Evolutionary conservation across 2,113 vertebrate genomes (phyloP), one percentile per base, ranked within the genome.

Genomic region (Odontesthes bonariensis): DNA sequence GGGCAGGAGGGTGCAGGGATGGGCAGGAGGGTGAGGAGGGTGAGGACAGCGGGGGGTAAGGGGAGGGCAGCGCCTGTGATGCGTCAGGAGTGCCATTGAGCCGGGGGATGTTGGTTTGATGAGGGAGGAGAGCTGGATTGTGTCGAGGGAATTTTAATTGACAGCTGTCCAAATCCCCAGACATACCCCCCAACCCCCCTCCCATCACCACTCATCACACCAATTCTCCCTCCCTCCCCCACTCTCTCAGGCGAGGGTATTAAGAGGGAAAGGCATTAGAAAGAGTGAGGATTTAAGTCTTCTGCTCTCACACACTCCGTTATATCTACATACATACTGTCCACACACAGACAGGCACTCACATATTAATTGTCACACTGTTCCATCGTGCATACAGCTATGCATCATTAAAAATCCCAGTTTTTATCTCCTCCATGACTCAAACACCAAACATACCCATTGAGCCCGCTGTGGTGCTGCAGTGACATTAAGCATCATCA

Each of bases 161-260:
- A 93, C 88, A 92, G 84, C 87, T 91, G 84, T 88, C 77, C 86
- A 92, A 90, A 92, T 91, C 88, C 89, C 85, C 85, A 91, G 81
- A 92, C 88, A 77, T 73, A 83, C 66, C 63, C 64, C 31, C 64
- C 42, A 5, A 7, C 88, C 65, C 57, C 57, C 44, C 44, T 11
- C 13, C n/a, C 23, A 32, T 64, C 27, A 46, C 33, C 60, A 20
- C 66, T 27, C 49, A 51, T 51, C 69, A 32, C 71, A 32, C 53
- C 52, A 19, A 20, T 57, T 66, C 51, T 51, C 55, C 27, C 42
- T 23, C 72, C 69, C 63, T 44, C 74, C 54, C 65, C 38, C 66
- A 68, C 74, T 47, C 69, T 71, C 65, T 67, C 73, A 88, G 79
- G 86, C 57, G 42, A 83, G 70, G 82, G 88, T 86, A 91, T 93